Conservation (phyloP, 2,113 vertebrate species). For the Bucco capensis region DNA sequence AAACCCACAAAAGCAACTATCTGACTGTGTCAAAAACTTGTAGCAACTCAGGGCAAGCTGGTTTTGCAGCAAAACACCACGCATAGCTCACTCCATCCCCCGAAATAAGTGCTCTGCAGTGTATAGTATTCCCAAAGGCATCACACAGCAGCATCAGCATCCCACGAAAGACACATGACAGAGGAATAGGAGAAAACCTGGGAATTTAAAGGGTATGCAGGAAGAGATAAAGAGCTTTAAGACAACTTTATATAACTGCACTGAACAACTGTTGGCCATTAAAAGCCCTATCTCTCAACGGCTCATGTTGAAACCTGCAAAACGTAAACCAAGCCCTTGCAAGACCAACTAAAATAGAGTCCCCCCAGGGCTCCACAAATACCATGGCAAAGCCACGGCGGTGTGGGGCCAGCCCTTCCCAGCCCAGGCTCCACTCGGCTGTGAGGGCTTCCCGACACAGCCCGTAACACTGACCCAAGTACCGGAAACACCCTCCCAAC, state of each 20-base stretch:
- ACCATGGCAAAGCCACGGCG: constrained; percentile 63
- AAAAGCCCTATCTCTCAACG: constrained; percentile 42
- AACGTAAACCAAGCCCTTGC: constrained; percentile 71
- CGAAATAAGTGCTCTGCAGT: constrained; percentile 15
- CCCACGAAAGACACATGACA: background rate
- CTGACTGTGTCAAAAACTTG: background rate
- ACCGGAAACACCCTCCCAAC: background rate
- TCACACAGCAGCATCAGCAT: background rate
- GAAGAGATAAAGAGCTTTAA: constrained; percentile 29
- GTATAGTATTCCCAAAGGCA: background rate
- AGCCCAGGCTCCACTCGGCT: background rate
- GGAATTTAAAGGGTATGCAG: background rate
- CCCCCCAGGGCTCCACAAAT: constrained; percentile 71
- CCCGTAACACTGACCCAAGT: background rate
- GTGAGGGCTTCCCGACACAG: background rate
- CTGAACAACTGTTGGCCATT: constrained; percentile 62
- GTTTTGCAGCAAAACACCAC: constrained; percentile 29
- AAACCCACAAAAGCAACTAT: background rate
- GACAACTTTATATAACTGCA: constrained; percentile 61
- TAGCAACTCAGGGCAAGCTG: background rate
- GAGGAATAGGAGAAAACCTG: background rate
- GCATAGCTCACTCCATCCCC: background rate
- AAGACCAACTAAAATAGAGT: constrained; percentile 73
- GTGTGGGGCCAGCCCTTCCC: background rate
- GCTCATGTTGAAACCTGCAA: constrained; percentile 73